phyloP scores from a whole-genome alignment of 1,140 invertebrate species.

The Ditylenchus dipsaci region DNA sequence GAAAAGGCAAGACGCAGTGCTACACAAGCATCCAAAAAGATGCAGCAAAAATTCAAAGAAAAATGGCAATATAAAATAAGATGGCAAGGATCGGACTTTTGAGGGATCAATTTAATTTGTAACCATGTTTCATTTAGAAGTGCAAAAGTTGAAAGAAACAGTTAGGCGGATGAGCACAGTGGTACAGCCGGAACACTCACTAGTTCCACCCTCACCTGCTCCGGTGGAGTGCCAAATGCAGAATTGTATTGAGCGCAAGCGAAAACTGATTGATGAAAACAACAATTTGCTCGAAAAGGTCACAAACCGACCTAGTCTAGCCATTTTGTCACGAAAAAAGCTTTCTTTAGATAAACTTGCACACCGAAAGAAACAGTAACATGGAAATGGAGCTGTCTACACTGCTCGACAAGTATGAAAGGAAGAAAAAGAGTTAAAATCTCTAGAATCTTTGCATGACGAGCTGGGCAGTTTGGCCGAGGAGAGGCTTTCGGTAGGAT shows the following conservation, averaged over 20 bases:
- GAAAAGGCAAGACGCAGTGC: too few relatives aligned
- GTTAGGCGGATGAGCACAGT: not conserved
- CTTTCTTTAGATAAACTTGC: slow-evolving; percentile 34
- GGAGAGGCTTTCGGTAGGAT: slow-evolving; percentile 37
- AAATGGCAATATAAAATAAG: too few relatives aligned
- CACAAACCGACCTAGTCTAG: too few relatives aligned
- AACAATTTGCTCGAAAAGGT: slow-evolving; percentile 40
- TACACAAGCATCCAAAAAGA: too few relatives aligned
- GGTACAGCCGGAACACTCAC: not conserved
- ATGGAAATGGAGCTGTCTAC: slow-evolving; percentile 41
- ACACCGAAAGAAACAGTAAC: slow-evolving; percentile 25
- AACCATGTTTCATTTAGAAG: not conserved
- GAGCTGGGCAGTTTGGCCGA: slow-evolving; percentile 37
- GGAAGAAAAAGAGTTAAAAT: slow-evolving; percentile 6
- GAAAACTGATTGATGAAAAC: slow-evolving; percentile 41
- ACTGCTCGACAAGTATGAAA: slow-evolving; percentile 14
- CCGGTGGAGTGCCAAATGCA: slow-evolving; percentile 25
- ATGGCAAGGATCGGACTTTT: too few relatives aligned
- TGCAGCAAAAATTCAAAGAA: too few relatives aligned
- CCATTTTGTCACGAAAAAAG: too few relatives aligned
- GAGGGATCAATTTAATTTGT: too few relatives aligned
- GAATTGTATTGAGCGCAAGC: slow-evolving; percentile 36
- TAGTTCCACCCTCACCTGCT: not conserved
- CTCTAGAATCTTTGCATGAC: slow-evolving; percentile 15
- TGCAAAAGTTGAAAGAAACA: not conserved